Conservation (phyloP, 1,140 invertebrate species). For the Theocolax elegans region DNA sequence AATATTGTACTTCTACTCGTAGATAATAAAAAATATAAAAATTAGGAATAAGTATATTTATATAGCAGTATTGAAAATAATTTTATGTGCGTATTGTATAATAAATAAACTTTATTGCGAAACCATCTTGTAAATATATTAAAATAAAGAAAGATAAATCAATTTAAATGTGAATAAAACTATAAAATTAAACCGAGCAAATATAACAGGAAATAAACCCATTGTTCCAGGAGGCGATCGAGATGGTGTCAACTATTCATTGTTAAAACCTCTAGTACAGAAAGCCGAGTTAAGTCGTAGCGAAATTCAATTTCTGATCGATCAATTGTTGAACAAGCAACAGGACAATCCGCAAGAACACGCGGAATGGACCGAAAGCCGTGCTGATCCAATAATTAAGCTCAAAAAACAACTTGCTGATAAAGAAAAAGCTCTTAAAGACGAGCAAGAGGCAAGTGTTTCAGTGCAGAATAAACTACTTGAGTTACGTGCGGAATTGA, state of each 20-base stretch:
- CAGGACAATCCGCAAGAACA: conserved; percentile 79
- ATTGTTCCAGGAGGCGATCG: conserved; percentile 71
- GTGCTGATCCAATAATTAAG: conserved; percentile 85
- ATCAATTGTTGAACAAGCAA: conserved; percentile 87
- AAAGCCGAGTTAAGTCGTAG: conserved; percentile 82
- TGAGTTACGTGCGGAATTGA: conserved; percentile 80
- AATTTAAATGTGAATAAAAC: too few species aligned
- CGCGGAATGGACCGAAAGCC: conserved; percentile 89
- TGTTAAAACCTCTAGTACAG: conserved; percentile 79
- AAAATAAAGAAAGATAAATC: too few species aligned
- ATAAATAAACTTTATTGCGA: too few species aligned
- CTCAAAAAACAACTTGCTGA: conserved; percentile 88
- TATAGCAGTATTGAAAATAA: too few species aligned
- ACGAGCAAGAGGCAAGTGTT: conserved; percentile 77
- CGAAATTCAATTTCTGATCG: conserved; percentile 89
- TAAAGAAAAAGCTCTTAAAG: conserved; percentile 78
- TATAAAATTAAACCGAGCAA: too few species aligned
- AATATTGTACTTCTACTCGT: too few species aligned
- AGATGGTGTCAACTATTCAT: conserved; percentile 74
- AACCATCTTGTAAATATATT: too few species aligned
- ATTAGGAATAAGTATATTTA: too few species aligned
- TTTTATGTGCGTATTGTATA: too few species aligned
- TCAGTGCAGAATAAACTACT: conserved; percentile 80
- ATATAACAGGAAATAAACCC: too few species aligned
- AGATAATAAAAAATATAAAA: too few species aligned